phyloP scores from a whole-genome alignment of 2,888 invertebrate genomes.

The Phragmatobia fuliginosa region DNA sequence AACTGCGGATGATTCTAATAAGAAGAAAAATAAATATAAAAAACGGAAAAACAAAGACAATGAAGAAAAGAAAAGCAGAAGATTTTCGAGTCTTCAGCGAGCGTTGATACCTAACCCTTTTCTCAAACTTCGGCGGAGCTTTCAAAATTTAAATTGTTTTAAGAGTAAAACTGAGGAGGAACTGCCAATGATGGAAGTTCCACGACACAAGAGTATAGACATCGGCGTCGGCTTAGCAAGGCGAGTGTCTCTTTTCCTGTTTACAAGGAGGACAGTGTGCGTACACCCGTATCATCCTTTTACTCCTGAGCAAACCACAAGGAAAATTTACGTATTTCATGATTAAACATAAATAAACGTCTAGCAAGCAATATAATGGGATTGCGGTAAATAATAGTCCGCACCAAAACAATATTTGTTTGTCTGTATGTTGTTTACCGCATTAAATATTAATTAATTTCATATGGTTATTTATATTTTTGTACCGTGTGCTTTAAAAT shows the following conservation, averaged over 20 bases:
- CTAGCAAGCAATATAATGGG: neutral
- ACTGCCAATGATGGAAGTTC: slow-evolving; percentile 66
- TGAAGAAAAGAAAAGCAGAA: slow-evolving; percentile 48
- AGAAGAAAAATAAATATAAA: slow-evolving; percentile 41
- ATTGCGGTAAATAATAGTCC: neutral
- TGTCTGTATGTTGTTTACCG: slow-evolving; percentile 5
- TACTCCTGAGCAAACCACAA: slow-evolving; percentile 76
- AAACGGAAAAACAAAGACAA: slow-evolving; percentile 43
- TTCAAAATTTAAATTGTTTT: slow-evolving; percentile 73
- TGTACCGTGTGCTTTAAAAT: neutral
- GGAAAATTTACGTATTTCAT: slow-evolving; percentile 71
- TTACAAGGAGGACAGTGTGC: slow-evolving; percentile 75
- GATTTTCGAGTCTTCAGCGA: slow-evolving; percentile 62
- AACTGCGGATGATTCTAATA: slow-evolving; percentile 45
- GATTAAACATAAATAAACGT: slow-evolving; percentile 58
- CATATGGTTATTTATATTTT: neutral
- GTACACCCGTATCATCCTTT: slow-evolving; percentile 81
- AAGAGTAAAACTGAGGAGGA: slow-evolving; percentile 65
- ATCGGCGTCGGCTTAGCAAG: slow-evolving; percentile 78
- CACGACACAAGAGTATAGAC: slow-evolving; percentile 78
- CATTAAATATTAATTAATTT: slow-evolving; percentile 1
- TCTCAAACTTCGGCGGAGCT: slow-evolving; percentile 61
- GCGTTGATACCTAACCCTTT: slow-evolving; percentile 63
- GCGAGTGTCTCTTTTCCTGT: slow-evolving; percentile 76
- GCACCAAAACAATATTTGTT: neutral